phyloP scores from a whole-genome alignment of 2,113 vertebrate species.

The Xyliphius kryptos region DNA sequence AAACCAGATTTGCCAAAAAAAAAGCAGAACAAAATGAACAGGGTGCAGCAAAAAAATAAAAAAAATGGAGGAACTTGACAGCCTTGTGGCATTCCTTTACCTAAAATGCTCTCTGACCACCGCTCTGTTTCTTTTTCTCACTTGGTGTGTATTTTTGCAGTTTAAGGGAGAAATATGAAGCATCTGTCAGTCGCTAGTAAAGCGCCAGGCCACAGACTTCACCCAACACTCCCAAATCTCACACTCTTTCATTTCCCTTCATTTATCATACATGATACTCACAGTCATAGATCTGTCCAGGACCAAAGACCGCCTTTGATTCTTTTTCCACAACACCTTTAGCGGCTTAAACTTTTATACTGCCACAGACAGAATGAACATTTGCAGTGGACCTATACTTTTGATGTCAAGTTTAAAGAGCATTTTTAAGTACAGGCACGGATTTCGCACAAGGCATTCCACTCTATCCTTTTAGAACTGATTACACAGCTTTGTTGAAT shows the following conservation, averaged over 20 bases:
- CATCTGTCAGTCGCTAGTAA: slow-evolving; percentile 55
- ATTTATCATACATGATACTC: slow-evolving; percentile 33
- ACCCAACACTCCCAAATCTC: slow-evolving; percentile 50
- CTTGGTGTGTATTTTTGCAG: slow-evolving; percentile 44
- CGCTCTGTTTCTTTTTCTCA: slow-evolving; percentile 12
- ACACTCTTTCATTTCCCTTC: slow-evolving; percentile 54
- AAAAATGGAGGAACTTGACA: slow-evolving; percentile 54
- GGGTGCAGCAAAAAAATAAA: slow-evolving; percentile 29
- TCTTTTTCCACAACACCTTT: slow-evolving; percentile 12
- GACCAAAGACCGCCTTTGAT: not conserved
- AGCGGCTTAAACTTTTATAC: not conserved
- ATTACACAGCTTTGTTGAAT: too few relatives aligned
- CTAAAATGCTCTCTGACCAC: slow-evolving; percentile 54
- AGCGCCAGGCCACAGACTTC: slow-evolving; percentile 54
- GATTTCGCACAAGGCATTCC: too few relatives aligned
- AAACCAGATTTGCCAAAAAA: slow-evolving; percentile 1
- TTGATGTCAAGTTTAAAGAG: not conserved
- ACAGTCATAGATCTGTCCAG: slow-evolving; percentile 8
- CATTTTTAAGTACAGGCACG: too few relatives aligned
- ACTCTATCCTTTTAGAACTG: too few relatives aligned
- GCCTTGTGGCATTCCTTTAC: slow-evolving; percentile 56
- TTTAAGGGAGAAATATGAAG: slow-evolving; percentile 55
- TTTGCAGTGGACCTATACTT: not conserved
- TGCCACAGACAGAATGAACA: not conserved
- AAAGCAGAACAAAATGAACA: slow-evolving; percentile 9